These are phyloP conservation scores for Caenorhabditis auriculariae DNA, from an alignment of 2,888 invertebrate species.

Conservation along the genomic window DNA sequence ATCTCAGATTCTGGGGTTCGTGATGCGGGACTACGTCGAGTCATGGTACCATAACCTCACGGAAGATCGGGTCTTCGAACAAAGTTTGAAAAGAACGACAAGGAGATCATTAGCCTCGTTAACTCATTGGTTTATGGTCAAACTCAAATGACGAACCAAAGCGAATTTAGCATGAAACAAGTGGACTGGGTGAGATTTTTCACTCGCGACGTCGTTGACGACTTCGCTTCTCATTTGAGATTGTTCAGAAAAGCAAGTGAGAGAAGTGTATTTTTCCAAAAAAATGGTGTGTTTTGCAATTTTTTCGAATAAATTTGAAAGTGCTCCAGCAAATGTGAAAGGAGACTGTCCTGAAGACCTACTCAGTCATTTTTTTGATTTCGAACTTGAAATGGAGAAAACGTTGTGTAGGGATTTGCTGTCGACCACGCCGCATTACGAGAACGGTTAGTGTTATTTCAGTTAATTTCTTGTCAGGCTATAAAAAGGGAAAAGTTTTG, in stretches of 20 bases:
- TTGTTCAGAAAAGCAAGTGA: constrained; percentile 78
- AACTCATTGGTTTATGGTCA: constrained; percentile 39
- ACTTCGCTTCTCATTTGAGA: constrained; percentile 84
- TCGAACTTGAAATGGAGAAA: constrained; percentile 84
- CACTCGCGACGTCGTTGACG: constrained; percentile 84
- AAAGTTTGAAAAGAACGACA: constrained; percentile 49
- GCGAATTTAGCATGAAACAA: constrained; percentile 66
- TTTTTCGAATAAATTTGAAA: background rate
- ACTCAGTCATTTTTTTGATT: constrained; percentile 82
- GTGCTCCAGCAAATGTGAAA: constrained; percentile 5
- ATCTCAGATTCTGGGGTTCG: constrained; percentile 48
- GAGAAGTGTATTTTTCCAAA: constrained; percentile 66
- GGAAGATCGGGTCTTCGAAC: constrained; percentile 49
- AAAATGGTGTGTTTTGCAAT: constrained; percentile 60
- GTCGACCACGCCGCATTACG: constrained; percentile 73
- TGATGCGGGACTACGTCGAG: constrained; percentile 60
- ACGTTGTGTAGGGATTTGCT: constrained; percentile 79
- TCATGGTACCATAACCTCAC: constrained; percentile 59
- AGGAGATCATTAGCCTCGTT: constrained; percentile 51
- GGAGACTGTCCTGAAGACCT: constrained; percentile 64
- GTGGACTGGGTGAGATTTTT: constrained; percentile 87
- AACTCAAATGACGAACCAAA: background rate
- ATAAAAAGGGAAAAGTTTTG: background rate
- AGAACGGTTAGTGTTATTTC: constrained; percentile 69
- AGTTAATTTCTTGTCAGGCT: background rate